Conservation (phyloP, 2,797 vertebrate species). For the Novumbra hubbsi region DNA sequence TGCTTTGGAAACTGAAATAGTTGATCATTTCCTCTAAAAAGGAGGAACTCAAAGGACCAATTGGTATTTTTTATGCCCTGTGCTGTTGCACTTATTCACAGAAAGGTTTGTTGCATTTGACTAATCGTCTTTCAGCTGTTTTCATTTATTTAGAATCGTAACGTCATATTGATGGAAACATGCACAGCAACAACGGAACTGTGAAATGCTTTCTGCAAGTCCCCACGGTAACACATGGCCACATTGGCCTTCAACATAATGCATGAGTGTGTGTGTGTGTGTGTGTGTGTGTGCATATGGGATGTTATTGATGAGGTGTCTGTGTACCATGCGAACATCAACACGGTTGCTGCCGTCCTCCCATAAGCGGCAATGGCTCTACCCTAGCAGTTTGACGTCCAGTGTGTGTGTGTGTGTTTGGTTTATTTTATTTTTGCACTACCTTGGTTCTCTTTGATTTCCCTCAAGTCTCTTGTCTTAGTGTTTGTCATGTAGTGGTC, state of each 20-base stretch:
- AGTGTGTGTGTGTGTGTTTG: constrained; percentile 13
- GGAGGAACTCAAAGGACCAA: background rate
- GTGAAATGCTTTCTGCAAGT: background rate
- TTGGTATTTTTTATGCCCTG: background rate
- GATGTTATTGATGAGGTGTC: constrained; percentile 41
- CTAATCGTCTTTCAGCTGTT: background rate
- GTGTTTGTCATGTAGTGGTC: constrained; percentile 57
- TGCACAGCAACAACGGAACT: background rate
- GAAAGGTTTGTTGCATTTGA: constrained; percentile 13
- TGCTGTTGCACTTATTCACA: background rate
- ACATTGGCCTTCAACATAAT: background rate
- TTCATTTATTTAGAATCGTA: background rate
- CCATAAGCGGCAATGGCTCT: constrained; percentile 35
- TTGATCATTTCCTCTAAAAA: background rate
- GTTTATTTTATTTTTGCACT: constrained; percentile 6
- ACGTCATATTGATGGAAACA: constrained; percentile 1
- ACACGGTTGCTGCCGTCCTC: constrained; percentile 39
- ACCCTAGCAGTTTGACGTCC: constrained; percentile 39
- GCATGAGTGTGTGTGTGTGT: constrained; percentile 7
- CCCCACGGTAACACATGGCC: background rate
- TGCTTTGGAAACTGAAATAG: background rate
- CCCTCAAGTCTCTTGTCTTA: constrained; percentile 68
- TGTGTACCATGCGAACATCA: constrained; percentile 30
- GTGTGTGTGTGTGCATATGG: constrained; percentile 10
- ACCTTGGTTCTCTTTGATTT: constrained; percentile 61